These are phyloP conservation scores for Notiomystis cincta DNA, from an alignment of 2,113 vertebrate species.

Conservation along the genomic window DNA sequence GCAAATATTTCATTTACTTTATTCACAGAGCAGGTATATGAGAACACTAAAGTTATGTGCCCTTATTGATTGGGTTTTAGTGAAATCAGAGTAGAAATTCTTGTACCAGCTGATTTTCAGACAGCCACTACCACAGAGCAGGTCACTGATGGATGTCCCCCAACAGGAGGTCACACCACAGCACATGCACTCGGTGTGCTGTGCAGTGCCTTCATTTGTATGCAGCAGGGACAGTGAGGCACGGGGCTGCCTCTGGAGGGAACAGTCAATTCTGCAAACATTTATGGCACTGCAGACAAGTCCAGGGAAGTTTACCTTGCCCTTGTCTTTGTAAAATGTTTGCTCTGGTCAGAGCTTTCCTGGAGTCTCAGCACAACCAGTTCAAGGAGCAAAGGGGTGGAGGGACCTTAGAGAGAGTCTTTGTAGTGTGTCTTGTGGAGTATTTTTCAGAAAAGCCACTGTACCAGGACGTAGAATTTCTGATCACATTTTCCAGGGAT, in stretches of 20 bases:
- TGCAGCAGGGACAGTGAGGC: background rate
- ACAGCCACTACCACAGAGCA: background rate
- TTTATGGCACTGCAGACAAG: constrained; percentile 3
- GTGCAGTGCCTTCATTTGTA: constrained; percentile 21
- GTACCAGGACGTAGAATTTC: background rate
- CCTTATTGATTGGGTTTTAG: constrained; percentile 41
- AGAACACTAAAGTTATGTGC: background rate
- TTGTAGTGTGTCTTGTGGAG: background rate
- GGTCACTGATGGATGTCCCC: constrained; percentile 38
- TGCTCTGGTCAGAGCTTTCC: background rate
- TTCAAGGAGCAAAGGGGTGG: background rate
- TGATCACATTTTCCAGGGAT: background rate
- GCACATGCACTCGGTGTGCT: background rate
- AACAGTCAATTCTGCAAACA: constrained; percentile 32
- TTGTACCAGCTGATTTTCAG: constrained; percentile 32
- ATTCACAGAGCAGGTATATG: background rate
- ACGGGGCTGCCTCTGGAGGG: constrained; percentile 12
- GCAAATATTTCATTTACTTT: constrained; percentile 24
- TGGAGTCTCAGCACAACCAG: background rate
- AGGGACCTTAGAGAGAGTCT: background rate
- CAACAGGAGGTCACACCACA: constrained; percentile 26
- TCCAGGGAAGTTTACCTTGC: constrained; percentile 18
- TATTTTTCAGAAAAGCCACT: background rate
- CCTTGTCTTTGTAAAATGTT: constrained; percentile 4
- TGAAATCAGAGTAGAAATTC: constrained; percentile 46